Evolutionary conservation across 2,888 invertebrate genomes (phyloP).

Genomic region (Polyploca ridens): DNA sequence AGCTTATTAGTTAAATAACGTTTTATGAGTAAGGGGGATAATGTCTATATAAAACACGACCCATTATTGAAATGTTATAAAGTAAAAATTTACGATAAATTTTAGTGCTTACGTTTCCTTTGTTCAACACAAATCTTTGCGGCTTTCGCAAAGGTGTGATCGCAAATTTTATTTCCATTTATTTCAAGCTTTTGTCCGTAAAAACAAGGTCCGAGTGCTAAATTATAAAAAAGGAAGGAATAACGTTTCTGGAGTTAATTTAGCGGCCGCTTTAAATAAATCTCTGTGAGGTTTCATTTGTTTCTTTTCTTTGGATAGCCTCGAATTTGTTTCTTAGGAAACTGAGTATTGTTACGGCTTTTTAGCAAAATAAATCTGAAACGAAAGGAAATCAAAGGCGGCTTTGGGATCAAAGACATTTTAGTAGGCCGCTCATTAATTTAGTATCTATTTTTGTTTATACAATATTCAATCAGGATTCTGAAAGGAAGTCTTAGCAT

Average conservation of each 20-base stretch:
- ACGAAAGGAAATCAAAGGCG: conserved; percentile 11
- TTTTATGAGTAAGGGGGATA: too few species aligned
- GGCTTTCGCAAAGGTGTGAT: conserved; percentile 28
- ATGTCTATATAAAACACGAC: too few species aligned
- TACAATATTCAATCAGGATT: too few species aligned
- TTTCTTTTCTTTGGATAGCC: conserved; percentile 44
- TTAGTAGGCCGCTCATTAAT: background rate
- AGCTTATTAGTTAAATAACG: too few species aligned
- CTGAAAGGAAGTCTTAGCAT: too few species aligned
- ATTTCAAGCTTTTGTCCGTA: conserved; percentile 44
- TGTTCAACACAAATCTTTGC: conserved; percentile 27
- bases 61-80: background rate
- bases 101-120: background rate
- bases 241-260: conserved; percentile 61
- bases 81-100: background rate
- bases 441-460: background rate
- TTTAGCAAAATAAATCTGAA: conserved; percentile 13
- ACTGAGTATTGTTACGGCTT: conserved; percentile 15
- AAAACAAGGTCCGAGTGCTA: conserved; percentile 50
- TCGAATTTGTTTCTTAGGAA: conserved; percentile 20
- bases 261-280: conserved; percentile 61
- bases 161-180: conserved; percentile 47
- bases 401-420: conserved; percentile 7
- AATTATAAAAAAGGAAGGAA: conserved; percentile 61
- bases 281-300: conserved; percentile 57